These are phyloP conservation scores for Eurystomus gularis DNA, from an alignment of 2,113 vertebrate genomes.

Conservation along the genomic window DNA sequence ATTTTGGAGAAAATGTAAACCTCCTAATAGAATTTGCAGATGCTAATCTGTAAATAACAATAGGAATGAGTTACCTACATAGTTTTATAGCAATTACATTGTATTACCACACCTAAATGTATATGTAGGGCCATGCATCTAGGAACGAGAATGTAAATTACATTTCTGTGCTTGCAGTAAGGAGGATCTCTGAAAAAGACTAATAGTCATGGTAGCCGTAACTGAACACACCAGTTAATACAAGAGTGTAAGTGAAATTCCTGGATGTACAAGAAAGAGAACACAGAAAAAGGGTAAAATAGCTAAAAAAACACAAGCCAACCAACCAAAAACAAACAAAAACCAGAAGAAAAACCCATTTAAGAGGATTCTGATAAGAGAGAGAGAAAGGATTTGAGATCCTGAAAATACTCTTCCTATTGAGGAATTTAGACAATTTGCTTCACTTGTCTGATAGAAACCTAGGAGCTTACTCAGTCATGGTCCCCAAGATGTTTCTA, in stretches of 20 bases:
- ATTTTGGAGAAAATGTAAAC: not conserved
- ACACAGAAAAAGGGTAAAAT: not conserved
- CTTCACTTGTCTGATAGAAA: not conserved
- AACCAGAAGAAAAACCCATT: not conserved
- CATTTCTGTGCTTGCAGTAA: not conserved
- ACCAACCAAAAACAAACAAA: not conserved
- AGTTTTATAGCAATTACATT: not conserved
- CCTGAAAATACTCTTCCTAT: not conserved
- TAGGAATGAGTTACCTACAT: not conserved
- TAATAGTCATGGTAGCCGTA: not conserved
- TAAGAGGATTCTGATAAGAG: not conserved
- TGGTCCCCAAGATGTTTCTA: not conserved
- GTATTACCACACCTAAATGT: not conserved
- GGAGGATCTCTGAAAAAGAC: not conserved
- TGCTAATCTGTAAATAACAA: not conserved
- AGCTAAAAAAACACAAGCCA: not conserved
- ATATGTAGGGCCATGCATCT: not conserved
- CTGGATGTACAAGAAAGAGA: not conserved
- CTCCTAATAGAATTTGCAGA: not conserved
- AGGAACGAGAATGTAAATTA: not conserved
- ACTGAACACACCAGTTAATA: not conserved
- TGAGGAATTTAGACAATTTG: not conserved
- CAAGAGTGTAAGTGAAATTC: not conserved
- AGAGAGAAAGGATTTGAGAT: not conserved
- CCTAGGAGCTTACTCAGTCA: not conserved